Evolutionary conservation across 2,888 invertebrate genomes (phyloP).

Genomic region (Scaptomyza cyrtandrae): DNA sequence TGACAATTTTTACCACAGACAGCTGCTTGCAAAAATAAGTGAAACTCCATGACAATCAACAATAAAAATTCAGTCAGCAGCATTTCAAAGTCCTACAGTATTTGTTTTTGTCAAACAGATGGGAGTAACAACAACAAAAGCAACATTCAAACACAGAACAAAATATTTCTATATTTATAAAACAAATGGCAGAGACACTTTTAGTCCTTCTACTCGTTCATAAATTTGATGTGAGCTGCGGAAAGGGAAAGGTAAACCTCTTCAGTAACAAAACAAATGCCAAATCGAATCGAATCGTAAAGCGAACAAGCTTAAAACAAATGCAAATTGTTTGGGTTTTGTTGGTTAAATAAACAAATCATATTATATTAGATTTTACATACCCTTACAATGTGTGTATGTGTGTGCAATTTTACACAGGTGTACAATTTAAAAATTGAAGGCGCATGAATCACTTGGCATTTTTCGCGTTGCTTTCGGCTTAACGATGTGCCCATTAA

Average conservation of each 20-base stretch:
- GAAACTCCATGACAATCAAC: conserved; percentile 53
- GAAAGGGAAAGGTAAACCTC: neutral
- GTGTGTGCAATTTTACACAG: neutral
- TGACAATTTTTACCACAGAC: conserved; percentile 28
- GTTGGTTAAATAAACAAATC: conserved; percentile 17
- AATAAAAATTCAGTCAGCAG: conserved; percentile 28
- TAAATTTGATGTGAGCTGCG: conserved; percentile 15
- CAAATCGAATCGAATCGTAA: conserved; percentile 18
- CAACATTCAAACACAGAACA: conserved; percentile 35
- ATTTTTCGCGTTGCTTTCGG: conserved; percentile 11
- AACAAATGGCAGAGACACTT: conserved; percentile 35
- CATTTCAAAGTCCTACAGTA: conserved; percentile 36
- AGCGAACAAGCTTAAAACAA: conserved; percentile 11
- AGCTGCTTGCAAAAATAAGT: conserved; percentile 12
- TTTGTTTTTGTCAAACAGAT: conserved; percentile 36
- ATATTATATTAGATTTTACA: neutral
- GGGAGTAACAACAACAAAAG: conserved; percentile 25
- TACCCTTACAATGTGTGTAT: neutral
- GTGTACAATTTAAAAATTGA: conserved; percentile 10
- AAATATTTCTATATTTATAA: conserved; percentile 15
- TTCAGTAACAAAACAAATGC: conserved; percentile 18
- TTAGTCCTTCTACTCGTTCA: conserved; percentile 7
- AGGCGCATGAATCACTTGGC: conserved; percentile 41
- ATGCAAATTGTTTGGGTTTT: conserved; percentile 41
- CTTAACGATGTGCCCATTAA: conserved; percentile 60